Percentiles rank a stretch among this genome's conserved stretches.
These are phyloP conservation scores for Tetragonula clypearis DNA, from an alignment of 1,140 invertebrate species.

Conservation along the genomic window DNA sequence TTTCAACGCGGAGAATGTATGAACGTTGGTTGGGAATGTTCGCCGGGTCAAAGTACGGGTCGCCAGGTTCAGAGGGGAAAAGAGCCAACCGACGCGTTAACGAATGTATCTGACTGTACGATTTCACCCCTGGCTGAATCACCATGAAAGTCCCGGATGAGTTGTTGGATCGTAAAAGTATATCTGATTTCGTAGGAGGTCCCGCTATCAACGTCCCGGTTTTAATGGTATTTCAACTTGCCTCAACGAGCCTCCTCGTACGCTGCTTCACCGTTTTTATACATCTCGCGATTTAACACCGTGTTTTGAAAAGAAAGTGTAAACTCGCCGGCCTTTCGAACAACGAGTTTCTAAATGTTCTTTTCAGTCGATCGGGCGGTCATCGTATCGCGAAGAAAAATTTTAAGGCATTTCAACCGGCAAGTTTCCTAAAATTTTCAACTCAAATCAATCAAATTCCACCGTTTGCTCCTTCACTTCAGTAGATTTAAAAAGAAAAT, in stretches of 20 bases:
- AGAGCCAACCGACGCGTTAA: not conserved
- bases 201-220: not conserved
- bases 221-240: not conserved
- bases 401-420: too few species aligned
- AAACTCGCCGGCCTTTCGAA: too few species aligned
- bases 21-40: constrained; percentile 31
- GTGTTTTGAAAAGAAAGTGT: too few species aligned
- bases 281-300: too few species aligned
- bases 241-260: not conserved
- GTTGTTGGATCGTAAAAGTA: constrained; percentile 13
- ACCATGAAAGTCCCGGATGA: not conserved
- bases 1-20: constrained; percentile 45
- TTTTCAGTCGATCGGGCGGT: too few species aligned
- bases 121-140: not conserved
- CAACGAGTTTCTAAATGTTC: too few species aligned
- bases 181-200: constrained; percentile 3
- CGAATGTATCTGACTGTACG: not conserved
- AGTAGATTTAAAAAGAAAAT: not conserved
- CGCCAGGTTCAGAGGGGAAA: not conserved
- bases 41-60: constrained; percentile 21
- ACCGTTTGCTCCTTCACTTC: too few species aligned
- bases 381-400: too few species aligned
- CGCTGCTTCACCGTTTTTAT: not conserved
- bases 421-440: too few species aligned
- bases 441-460: too few species aligned